phyloP scores from a whole-genome alignment of 2,888 invertebrate species.

The Lamproptera curius region DNA sequence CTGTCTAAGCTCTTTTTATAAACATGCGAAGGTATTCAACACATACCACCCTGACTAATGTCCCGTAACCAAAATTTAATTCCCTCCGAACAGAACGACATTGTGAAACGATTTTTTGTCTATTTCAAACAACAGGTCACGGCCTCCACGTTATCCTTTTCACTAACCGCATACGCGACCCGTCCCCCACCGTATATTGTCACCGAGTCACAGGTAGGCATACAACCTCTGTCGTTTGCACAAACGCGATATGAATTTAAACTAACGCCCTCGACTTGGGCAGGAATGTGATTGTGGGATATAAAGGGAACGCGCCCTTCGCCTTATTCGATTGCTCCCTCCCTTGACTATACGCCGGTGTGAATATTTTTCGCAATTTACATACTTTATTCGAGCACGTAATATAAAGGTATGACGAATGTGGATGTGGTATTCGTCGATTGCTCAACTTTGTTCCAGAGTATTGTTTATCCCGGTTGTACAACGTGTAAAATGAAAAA shows the following conservation, averaged over 20 bases:
- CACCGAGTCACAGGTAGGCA: constrained; percentile 3
- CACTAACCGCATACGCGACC: constrained; percentile 1
- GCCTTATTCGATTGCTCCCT: constrained; percentile 1
- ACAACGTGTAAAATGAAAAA: too few species aligned
- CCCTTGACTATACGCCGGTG: not conserved
- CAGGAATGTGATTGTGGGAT: constrained; percentile 1
- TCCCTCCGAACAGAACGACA: too few species aligned
- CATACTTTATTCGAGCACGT: not conserved
- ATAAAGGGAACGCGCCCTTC: constrained; percentile 1
- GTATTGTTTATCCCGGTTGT: too few species aligned
- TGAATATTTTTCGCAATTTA: not conserved
- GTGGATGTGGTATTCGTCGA: too few species aligned
- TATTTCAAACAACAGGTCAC: constrained; percentile 1
- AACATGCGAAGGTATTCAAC: too few species aligned
- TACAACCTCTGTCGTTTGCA: constrained; percentile 4
- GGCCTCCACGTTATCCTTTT: constrained; percentile 9
- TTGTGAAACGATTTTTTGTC: not conserved
- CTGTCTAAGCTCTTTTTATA: too few species aligned
- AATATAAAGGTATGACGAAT: not conserved
- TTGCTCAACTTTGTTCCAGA: too few species aligned
- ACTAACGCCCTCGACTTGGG: not conserved
- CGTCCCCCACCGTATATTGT: constrained; percentile 4
- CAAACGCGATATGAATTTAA: constrained; percentile 12
- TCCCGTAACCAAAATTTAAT: too few species aligned
- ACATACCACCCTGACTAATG: too few species aligned